Percentiles rank a stretch among this genome's conserved stretches.
These are phyloP conservation scores for Doryteuthis pealeii DNA, from an alignment of 1,140 invertebrate genomes.

Conservation along the genomic window DNA sequence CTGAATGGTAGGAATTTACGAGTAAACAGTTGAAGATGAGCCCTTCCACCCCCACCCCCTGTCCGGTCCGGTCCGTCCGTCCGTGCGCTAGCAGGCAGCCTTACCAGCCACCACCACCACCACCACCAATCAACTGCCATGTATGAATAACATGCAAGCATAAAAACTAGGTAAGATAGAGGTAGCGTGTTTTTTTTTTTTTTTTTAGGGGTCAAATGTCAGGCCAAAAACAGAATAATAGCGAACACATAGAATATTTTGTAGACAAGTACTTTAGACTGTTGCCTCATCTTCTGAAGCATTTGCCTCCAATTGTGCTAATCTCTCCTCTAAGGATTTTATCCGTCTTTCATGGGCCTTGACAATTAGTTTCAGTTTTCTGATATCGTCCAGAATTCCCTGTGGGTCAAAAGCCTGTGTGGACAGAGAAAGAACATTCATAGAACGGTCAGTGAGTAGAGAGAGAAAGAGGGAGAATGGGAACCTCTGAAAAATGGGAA, in stretches of 20 bases:
- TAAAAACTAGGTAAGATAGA: too few relatives aligned
- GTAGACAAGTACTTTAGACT: conserved; percentile 26
- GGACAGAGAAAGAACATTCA: conserved; percentile 16
- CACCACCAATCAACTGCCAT: too few relatives aligned
- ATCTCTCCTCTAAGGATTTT: conserved; percentile 58
- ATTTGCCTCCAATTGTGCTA: conserved; percentile 50
- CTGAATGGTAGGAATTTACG: too few relatives aligned
- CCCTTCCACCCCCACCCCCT: too few relatives aligned
- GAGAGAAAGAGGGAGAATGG: not conserved
- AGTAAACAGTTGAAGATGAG: too few relatives aligned
- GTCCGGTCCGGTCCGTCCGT: too few relatives aligned
- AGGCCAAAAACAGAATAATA: conserved; percentile 16
- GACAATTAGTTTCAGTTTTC: conserved; percentile 61
- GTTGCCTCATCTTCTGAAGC: conserved; percentile 45
- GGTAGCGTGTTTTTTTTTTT: too few relatives aligned
- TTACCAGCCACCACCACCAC: too few relatives aligned
- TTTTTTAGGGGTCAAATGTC: conserved; percentile 6
- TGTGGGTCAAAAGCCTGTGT: conserved; percentile 54
- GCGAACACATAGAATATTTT: conserved; percentile 14
- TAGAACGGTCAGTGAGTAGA: not conserved
- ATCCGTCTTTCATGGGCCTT: conserved; percentile 61
- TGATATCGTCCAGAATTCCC: conserved; percentile 57
- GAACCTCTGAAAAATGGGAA: not conserved
- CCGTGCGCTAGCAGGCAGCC: too few relatives aligned
- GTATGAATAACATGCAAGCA: too few relatives aligned